Evolutionary conservation across 64 coral and sea anemone species (phyloP).

Genomic region (Actinia equina): DNA sequence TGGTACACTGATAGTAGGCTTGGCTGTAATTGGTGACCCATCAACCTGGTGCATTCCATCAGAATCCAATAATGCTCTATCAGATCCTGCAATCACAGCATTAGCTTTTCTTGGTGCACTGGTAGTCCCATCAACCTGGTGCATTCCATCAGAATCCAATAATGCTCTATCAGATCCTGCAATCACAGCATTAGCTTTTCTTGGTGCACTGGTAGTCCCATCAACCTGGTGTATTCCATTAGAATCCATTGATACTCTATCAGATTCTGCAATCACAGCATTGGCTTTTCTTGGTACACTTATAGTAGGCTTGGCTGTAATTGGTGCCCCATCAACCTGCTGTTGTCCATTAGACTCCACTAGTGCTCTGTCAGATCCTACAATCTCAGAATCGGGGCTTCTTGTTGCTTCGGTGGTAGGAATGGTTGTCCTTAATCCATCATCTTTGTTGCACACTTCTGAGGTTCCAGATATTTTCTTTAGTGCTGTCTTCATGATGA

Average conservation of each 20-base stretch:
- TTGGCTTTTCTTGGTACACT: neutral
- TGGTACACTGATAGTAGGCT: too few species aligned
- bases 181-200: neutral
- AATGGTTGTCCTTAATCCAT: neutral
- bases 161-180: neutral
- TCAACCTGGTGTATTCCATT: neutral
- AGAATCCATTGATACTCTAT: neutral
- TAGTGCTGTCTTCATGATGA: neutral
- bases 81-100: too few species aligned
- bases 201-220: conserved; percentile 2
- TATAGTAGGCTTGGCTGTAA: neutral
- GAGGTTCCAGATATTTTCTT: neutral
- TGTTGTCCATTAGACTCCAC: neutral
- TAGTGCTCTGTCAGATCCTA: neutral
- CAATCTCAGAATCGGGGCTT: neutral
- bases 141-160: too few species aligned
- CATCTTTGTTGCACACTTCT: neutral
- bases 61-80: too few species aligned
- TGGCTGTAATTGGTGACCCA: too few species aligned
- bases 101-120: too few species aligned
- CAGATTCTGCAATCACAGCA: neutral
- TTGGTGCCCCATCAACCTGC: neutral
- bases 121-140: too few species aligned
- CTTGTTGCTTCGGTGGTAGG: neutral
- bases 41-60: too few species aligned